A percentile compares a stretch with the other conserved stretches of the same genome.
Conservation (phyloP, 2,113 vertebrate genomes). For the Chrysochloris asiatica region DNA sequence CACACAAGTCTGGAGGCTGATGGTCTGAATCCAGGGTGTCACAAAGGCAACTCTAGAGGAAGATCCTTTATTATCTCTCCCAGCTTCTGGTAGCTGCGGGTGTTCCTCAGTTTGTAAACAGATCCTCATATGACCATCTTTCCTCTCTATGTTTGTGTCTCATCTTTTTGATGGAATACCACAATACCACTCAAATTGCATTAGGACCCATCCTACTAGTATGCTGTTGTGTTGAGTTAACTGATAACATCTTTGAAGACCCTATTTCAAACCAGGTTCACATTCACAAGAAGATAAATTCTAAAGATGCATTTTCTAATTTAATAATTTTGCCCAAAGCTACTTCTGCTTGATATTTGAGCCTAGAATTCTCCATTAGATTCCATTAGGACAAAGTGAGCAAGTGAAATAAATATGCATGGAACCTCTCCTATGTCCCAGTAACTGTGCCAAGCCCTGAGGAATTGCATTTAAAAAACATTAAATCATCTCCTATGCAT, state of each 20-base stretch:
- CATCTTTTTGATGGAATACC: background rate
- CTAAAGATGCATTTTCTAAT: background rate
- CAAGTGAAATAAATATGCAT: slow-evolving; percentile 3
- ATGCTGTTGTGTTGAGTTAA: background rate
- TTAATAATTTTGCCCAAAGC: background rate
- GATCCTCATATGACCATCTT: background rate
- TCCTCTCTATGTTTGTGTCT: background rate
- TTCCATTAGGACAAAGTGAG: background rate
- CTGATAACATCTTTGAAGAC: background rate
- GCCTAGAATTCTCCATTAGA: background rate
- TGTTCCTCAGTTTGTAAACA: background rate
- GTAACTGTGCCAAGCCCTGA: background rate
- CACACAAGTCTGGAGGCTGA: background rate
- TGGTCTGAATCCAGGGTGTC: background rate
- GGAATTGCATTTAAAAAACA: too few relatives aligned
- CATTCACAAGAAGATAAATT: background rate
- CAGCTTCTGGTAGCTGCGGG: background rate
- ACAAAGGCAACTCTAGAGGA: background rate
- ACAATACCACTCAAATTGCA: background rate
- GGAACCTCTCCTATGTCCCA: background rate
- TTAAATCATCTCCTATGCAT: too few relatives aligned
- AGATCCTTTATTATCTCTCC: background rate
- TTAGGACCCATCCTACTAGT: background rate
- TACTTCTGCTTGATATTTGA: slow-evolving; percentile 26
- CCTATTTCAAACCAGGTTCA: background rate